phyloP scores from a whole-genome alignment of 2,888 invertebrate genomes.

The Neocrepidodera transversa region DNA sequence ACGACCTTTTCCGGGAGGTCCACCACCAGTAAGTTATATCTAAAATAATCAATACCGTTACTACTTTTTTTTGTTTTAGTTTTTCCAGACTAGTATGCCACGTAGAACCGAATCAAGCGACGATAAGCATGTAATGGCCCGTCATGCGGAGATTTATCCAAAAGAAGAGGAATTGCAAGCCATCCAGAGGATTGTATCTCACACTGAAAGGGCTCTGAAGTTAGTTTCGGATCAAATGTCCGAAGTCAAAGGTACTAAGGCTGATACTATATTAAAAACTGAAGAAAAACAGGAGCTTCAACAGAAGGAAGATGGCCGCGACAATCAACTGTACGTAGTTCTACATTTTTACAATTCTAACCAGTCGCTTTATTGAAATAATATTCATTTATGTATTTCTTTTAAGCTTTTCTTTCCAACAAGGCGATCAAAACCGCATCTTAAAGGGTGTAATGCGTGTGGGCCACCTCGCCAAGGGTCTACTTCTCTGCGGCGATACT shows the following conservation, averaged over 20 bases:
- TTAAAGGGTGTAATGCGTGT: conserved; percentile 97
- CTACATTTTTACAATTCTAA: too few species aligned
- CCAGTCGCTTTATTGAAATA: too few species aligned
- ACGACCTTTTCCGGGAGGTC: conserved; percentile 58
- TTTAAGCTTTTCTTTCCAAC: conserved; percentile 70
- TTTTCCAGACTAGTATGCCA: conserved; percentile 63
- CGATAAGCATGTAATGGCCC: conserved; percentile 92
- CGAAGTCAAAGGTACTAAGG: conserved; percentile 51
- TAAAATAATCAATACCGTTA: background rate
- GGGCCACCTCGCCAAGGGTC: conserved; percentile 87
- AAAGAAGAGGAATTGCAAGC: conserved; percentile 86
- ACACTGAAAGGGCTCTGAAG: conserved; percentile 93
- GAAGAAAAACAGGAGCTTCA: conserved; percentile 62
- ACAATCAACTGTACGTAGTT: conserved; percentile 80
- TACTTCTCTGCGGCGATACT: conserved; percentile 88
- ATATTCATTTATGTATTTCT: background rate
- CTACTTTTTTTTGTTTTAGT: conserved; percentile 56
- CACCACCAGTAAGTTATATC: conserved; percentile 58
- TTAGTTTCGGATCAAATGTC: conserved; percentile 89
- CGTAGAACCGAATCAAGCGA: conserved; percentile 92
- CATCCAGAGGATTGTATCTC: conserved; percentile 90
- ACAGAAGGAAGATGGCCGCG: conserved; percentile 75
- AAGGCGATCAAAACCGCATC: conserved; percentile 72
- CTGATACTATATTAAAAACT: conserved; percentile 51
- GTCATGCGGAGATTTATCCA: conserved; percentile 94